These are phyloP conservation scores for Strix uralensis DNA, from an alignment of 2,113 vertebrate species.

Conservation along the genomic window DNA sequence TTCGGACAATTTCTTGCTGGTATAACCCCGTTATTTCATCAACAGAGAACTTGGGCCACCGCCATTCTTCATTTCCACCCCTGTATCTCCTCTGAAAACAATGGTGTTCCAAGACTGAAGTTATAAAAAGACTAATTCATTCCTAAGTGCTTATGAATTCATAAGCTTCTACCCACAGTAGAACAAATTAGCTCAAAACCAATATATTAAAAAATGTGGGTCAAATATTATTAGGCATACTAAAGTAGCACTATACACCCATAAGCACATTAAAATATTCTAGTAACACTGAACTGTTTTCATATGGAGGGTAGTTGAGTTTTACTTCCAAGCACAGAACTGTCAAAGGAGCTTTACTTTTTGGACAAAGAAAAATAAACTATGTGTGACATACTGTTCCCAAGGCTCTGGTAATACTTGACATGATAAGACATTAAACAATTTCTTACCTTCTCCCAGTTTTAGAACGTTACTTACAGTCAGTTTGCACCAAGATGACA, in stretches of 20 bases:
- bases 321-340: neutral
- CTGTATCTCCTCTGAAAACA: neutral
- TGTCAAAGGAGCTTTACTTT: neutral
- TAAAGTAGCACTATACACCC: neutral
- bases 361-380: neutral
- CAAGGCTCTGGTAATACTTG: neutral
- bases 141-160: neutral
- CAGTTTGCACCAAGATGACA: neutral
- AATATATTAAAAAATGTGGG: neutral
- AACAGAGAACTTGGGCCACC: neutral
- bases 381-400: neutral
- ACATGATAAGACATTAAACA: neutral
- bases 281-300: neutral
- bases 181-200: neutral
- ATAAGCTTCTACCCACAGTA: neutral
- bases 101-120: neutral
- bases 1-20: neutral
- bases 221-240: neutral
- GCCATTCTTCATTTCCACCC: neutral
- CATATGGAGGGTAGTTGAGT: neutral
- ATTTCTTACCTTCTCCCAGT: constrained; percentile 6
- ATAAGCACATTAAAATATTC: neutral
- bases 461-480: neutral
- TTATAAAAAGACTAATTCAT: neutral
- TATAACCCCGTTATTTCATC: neutral